Evolutionary conservation across 2,797 vertebrate species (phyloP), one percentile per base, ranked within the genome.

Genomic region (Macroramphosus scolopax): DNA sequence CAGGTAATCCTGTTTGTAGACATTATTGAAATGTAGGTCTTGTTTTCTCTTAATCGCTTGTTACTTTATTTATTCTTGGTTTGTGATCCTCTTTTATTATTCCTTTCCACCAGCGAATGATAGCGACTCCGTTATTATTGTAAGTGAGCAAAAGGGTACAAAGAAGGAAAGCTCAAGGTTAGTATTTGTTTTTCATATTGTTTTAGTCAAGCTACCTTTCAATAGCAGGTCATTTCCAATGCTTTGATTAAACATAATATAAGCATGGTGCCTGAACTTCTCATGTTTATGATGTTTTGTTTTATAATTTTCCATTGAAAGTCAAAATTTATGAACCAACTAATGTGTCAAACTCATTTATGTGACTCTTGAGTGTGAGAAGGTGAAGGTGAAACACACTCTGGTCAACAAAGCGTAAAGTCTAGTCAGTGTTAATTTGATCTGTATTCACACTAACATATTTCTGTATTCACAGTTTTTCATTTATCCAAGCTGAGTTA

Each of bases 51-150:
- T 12, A 9, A 29, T 30, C 12, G 14, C 13, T 8, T 15, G 13
- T 5, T 24, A 8, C 9, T 32, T 6, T 58, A 25, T 31, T 10
- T 65, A 28, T 35, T 2, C 2, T 37, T 17, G 6, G 2, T 42
- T 3, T 55, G 10, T 75, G 48, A 9, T 50, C 5, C 8, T 33
- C 12, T 36, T 30, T 66, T 74, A 68, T 9, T 30, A 8, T 8
- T 16, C 18, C 35, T 17, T 38, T 64, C 48, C 33, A 72, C 42
- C 51, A 90, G 79, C 87, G 66, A 81, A 93, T 72, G 92, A 82
- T 89, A 82, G 89, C 1, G 92, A 96, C 72, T 97, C 95, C 5
- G 91, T 95, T 61, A 96, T 98, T 84, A 90, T 98, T 82, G 82
- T 98, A 62, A 91, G 92, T 79, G 93, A 94, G 25, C 86, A 94